Evolutionary conservation across 1,140 invertebrate genomes (phyloP).

Genomic region (Hormaphis cornu): DNA sequence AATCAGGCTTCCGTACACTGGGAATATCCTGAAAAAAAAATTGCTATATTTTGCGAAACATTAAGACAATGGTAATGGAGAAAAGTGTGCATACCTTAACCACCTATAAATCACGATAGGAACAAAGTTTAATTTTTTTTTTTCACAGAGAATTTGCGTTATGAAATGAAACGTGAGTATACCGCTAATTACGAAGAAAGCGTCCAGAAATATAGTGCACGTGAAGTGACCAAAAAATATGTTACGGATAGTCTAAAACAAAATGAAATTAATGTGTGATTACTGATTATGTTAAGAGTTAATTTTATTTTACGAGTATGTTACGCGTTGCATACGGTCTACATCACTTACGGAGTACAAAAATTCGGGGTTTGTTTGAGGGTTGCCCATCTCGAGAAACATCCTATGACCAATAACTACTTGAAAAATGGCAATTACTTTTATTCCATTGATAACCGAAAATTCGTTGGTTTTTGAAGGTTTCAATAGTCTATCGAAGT

Average conservation of each 20-base stretch:
- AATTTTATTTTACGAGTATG: background rate
- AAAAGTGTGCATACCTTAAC: conserved; percentile 36
- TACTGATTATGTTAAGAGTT: too few relatives aligned
- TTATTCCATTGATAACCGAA: conserved; percentile 33
- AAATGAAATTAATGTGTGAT: background rate
- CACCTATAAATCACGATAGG: conserved; percentile 36
- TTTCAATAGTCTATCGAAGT: conserved; percentile 35
- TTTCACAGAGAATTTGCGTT: conserved; percentile 36
- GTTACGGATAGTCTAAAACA: conserved; percentile 17
- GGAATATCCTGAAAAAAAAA: conserved; percentile 52
- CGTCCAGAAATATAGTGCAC: conserved; percentile 44
- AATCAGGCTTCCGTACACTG: conserved; percentile 57
- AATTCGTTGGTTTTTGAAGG: conserved; percentile 34
- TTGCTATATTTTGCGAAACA: too few relatives aligned
- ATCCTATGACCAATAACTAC: conserved; percentile 36
- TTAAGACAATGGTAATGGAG: too few relatives aligned
- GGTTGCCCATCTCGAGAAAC: conserved; percentile 34
- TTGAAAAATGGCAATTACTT: conserved; percentile 34
- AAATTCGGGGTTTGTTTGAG: background rate
- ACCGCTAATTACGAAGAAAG: conserved; percentile 43
- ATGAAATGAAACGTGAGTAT: conserved; percentile 37
- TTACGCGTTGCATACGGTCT: too few relatives aligned
- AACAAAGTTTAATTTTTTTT: conserved; percentile 36
- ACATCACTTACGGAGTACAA: background rate
- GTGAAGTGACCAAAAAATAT: conserved; percentile 37